Evolutionary conservation across 2,113 vertebrate species (phyloP).

Genomic region (Caranx melampygus): DNA sequence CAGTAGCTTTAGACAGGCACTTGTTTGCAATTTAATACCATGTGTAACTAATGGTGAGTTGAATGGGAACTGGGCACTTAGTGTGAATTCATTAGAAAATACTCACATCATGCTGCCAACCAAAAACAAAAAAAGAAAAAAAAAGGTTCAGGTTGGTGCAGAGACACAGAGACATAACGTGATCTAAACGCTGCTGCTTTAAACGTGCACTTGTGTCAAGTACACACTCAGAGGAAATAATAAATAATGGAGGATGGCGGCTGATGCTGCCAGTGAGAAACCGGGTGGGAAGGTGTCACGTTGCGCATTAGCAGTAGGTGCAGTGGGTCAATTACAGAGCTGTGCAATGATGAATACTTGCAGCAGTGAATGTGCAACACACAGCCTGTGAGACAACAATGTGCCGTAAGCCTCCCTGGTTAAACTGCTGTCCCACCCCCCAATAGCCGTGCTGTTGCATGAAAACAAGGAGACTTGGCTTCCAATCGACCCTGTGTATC

Average conservation of each 20-base stretch:
- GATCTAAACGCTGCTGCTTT: constrained; percentile 27
- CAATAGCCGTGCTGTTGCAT: constrained; percentile 13
- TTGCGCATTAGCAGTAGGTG: constrained; percentile 34
- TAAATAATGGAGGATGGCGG: constrained; percentile 45
- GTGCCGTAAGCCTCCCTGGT: constrained; percentile 9
- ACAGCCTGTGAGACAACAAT: constrained; percentile 23
- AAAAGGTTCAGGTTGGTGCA: constrained; percentile 15
- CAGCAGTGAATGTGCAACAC: constrained; percentile 25
- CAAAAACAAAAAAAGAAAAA: neutral
- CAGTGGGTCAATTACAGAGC: constrained; percentile 65
- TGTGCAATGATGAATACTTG: constrained; percentile 56
- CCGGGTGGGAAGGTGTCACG: constrained; percentile 44
- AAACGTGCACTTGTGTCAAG: constrained; percentile 39
- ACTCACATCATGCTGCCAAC: constrained; percentile 10
- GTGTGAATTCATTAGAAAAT: constrained; percentile 8
- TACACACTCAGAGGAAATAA: constrained; percentile 34
- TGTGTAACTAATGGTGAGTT: neutral
- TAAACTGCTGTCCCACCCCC: constrained; percentile 32
- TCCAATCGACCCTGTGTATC: constrained; percentile 25
- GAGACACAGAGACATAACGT: constrained; percentile 30
- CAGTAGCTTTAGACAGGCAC: no score
- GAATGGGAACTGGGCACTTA: constrained; percentile 2
- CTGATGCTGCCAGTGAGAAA: constrained; percentile 37
- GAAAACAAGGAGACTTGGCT: constrained; percentile 40
- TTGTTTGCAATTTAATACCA: neutral